Evolutionary conservation across 1,140 invertebrate genomes (phyloP).

Genomic region (Drosophila truncata): DNA sequence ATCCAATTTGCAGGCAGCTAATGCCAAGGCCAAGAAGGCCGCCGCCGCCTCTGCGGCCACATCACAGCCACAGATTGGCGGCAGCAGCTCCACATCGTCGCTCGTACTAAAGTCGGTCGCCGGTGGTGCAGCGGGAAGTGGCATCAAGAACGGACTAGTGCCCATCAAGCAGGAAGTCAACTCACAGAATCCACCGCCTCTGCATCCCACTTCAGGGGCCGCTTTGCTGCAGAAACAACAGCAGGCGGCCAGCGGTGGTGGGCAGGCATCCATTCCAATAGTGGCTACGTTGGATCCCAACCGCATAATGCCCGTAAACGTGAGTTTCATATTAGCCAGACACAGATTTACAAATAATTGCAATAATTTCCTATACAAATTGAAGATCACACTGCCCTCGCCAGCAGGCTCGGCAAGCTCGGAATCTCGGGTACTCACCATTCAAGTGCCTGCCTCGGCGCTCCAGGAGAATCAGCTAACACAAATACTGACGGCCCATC

Average conservation of each 20-base stretch:
- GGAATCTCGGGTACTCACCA: constrained; percentile 90
- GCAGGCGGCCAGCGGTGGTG: constrained; percentile 49
- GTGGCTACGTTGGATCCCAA: constrained; percentile 84
- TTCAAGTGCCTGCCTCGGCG: constrained; percentile 93
- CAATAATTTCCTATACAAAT: not conserved
- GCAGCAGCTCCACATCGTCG: constrained; percentile 17
- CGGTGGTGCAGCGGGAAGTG: constrained; percentile 31
- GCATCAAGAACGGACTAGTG: constrained; percentile 64
- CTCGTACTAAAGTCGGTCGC: constrained; percentile 37
- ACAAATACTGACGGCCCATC: constrained; percentile 90
- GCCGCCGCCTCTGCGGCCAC: constrained; percentile 72
- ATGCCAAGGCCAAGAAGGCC: constrained; percentile 84
- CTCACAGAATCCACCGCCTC: constrained; percentile 82
- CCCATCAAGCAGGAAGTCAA: constrained; percentile 73
- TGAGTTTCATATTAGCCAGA: constrained; percentile 27
- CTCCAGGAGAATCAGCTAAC: constrained; percentile 90
- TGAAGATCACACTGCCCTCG: constrained; percentile 87
- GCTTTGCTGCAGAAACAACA: constrained; percentile 75
- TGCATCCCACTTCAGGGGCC: constrained; percentile 70
- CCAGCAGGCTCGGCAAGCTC: constrained; percentile 89
- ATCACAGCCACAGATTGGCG: constrained; percentile 58
- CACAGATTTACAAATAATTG: not conserved
- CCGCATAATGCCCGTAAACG: constrained; percentile 85
- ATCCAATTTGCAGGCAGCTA: constrained; percentile 65
- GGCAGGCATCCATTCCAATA: constrained; percentile 80